Evolutionary conservation across 2,888 invertebrate genomes (phyloP), one percentile per base, ranked within the genome.

Genomic region (Eretmocerus hayati): DNA sequence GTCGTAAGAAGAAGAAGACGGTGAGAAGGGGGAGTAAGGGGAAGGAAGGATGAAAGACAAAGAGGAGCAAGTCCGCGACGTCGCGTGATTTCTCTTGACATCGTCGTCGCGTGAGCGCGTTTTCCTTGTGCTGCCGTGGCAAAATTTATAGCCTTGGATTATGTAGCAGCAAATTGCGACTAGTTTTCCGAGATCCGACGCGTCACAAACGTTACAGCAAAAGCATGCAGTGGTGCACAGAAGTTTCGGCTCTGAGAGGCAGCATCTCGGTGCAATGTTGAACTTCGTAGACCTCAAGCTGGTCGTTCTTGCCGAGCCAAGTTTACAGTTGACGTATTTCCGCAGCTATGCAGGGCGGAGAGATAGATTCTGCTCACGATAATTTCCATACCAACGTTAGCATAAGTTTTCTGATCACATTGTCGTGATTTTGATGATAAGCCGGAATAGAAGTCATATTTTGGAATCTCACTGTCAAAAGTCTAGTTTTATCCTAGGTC

Each of bases 21-120:
- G n/a, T n/a, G n/a, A n/a, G n/a, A n/a, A n/a, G 46, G 16, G 47
- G 18, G 30, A 35, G 26, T 26, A 20, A 19, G 21, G 20, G 38
- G 15, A 21, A 30, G 16, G n/a, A 23, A 15, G 22, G 42, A 22
- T 23, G 16, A 37, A 37, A 16, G 20, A 20, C 37, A 21, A 11
- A 19, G 6, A 37, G 33, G 22, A 42, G 43, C 31, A 18, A n/a
- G n/a, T 32, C 38, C 33, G 43, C 37, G 42, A 52, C 23, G 45
- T 48, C 45, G 52, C 52, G 52, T 48, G 52, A 52, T 52, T 48
- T 48, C 52, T 52, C 52, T 19, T 45, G 52, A 52, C 48, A 40
- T 47, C 41, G 37, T 19, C 48, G 50, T 46, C 50, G 49, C 49
- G 45, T 40, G 46, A 46, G 50, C 30, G 48, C 33, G 21, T 21